phyloP scores from a whole-genome alignment of 2,797 vertebrate species.

The Paguma larvata region DNA sequence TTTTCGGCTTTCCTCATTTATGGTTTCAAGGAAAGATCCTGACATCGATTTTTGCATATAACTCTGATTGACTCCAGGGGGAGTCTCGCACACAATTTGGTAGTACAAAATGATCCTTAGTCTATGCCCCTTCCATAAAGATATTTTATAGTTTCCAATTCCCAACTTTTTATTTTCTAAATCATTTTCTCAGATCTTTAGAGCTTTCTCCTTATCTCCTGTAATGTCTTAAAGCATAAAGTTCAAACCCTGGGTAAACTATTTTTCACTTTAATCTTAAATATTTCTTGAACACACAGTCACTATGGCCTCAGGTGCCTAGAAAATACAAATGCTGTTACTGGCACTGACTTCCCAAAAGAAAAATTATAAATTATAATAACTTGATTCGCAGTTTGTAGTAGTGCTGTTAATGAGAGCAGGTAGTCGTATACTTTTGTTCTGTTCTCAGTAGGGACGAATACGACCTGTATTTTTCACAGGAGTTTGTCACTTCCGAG shows the following conservation, averaged over 20 bases:
- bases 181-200: slow-evolving; percentile 24
- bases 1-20: slow-evolving; percentile 68
- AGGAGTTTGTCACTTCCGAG: slow-evolving; percentile 3
- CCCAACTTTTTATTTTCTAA: slow-evolving; percentile 48
- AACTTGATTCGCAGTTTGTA: not conserved
- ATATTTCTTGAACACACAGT: not conserved
- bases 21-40: slow-evolving; percentile 35
- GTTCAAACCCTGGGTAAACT: not conserved
- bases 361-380: slow-evolving; percentile 28
- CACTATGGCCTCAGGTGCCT: not conserved
- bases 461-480: slow-evolving; percentile 31
- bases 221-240: slow-evolving; percentile 1
- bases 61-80: not conserved
- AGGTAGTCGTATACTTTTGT: not conserved
- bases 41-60: slow-evolving; percentile 50
- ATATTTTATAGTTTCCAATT: slow-evolving; percentile 42
- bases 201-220: not conserved
- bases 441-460: not conserved
- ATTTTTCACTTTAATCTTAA: slow-evolving; percentile 36
- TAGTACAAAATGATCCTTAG: not conserved
- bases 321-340: not conserved
- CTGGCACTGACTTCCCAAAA: slow-evolving; percentile 38
- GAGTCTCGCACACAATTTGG: not conserved
- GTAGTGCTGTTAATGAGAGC: not conserved
- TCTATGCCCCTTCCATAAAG: not conserved